Evolutionary conservation across 2,113 vertebrate genomes (phyloP).

Genomic region (Ellobius talpinus): DNA sequence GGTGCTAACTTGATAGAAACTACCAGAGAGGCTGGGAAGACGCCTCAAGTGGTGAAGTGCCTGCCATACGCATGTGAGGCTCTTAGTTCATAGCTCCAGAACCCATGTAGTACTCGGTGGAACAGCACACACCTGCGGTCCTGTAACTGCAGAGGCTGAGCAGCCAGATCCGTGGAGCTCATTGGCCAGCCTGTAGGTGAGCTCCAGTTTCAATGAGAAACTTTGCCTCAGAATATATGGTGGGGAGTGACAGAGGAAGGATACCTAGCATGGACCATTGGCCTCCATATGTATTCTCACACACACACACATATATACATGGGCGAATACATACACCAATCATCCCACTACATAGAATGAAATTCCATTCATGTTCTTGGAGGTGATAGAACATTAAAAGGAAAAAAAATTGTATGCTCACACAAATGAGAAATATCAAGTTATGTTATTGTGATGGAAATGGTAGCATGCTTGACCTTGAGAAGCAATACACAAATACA

Average conservation of each 20-base stretch:
- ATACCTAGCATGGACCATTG: background rate
- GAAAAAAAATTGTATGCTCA: background rate
- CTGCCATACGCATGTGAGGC: background rate
- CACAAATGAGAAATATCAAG: background rate
- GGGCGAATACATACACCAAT: background rate
- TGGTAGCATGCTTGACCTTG: background rate
- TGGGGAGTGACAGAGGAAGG: background rate
- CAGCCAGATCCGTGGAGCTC: background rate
- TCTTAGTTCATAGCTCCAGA: background rate
- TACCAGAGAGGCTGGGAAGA: background rate
- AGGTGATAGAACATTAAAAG: background rate
- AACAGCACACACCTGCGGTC: background rate
- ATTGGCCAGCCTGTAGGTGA: background rate
- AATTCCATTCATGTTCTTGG: background rate
- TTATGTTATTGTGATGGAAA: slow-evolving; percentile 33
- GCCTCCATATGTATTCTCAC: background rate
- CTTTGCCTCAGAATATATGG: background rate
- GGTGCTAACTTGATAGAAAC: slow-evolving; percentile 20
- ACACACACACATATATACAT: background rate
- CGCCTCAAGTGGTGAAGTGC: background rate
- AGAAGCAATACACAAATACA: slow-evolving; percentile 30
- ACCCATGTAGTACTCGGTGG: too few relatives aligned
- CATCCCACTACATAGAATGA: background rate
- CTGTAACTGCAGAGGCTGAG: too few relatives aligned
- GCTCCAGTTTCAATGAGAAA: background rate